Base-by-base conservation (phyloP, 2,888 invertebrate genomes). In the Drosophila antonietae region DNA sequence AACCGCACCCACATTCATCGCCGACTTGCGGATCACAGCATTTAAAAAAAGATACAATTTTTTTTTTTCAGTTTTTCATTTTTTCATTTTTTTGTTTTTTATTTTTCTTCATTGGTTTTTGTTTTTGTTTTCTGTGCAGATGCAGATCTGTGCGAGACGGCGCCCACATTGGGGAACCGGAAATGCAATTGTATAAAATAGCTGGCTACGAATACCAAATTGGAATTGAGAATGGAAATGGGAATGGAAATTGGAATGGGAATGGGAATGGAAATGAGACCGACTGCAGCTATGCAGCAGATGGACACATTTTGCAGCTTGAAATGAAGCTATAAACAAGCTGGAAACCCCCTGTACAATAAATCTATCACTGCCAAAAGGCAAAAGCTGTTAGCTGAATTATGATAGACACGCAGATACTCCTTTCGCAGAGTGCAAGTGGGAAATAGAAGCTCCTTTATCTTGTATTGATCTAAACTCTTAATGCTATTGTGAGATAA, bases 101-200 rank as follows among this genome's bases (percentile, higher is more conserved):
- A 18, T 28, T 53, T 35, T 20, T 43, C 12, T 49, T 49, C 15
- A 3, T 39, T 28, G 46, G 23, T 14, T 20, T 46, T 41, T 73
- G 6, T 44, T 23, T 51, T 37, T 73, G 51, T 37, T 53, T 33
- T 33, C 28, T 23, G 23, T 55, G 61, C 62, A 69, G 73, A 55
- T 65, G 47, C 60, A 57, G 64, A 71, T 65, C 46, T 56, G 43
- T 58, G 66, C 39, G 20, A 52, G 86, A 78, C 82, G 80, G 68
- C 72, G 88, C 85, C 89, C 89, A 84, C 89, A 87, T 84, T 79
- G 88, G 81, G 73, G 73, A 73, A 89, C 83, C 83, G 83, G 83
- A 84, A 74, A 82, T 86, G 87, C 83, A 88, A 83, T 89, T 87
- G 89, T 84, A 73, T 78, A 77, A 46, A 46, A 53, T 28, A 62